phyloP scores from a whole-genome alignment of 2,888 invertebrate genomes.

The Allophyes oxyacanthae region DNA sequence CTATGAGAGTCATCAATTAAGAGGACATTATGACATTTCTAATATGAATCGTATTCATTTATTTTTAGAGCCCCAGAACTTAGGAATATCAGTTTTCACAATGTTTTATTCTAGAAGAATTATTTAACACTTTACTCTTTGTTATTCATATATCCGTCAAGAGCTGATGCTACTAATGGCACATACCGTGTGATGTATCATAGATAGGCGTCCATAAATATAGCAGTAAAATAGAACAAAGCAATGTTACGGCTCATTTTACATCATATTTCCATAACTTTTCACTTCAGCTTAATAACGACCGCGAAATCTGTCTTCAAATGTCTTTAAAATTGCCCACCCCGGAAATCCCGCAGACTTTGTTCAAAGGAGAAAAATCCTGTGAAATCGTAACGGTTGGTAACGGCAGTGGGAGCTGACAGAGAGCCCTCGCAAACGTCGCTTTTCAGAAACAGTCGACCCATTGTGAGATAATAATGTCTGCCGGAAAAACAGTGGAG shows the following conservation, averaged over 20 bases:
- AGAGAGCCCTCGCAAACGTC: slow-evolving; percentile 37
- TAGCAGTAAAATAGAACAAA: slow-evolving; percentile 1
- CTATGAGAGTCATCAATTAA: too few relatives aligned
- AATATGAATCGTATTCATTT: too few relatives aligned
- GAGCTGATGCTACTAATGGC: too few relatives aligned
- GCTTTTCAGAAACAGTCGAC: slow-evolving; percentile 50
- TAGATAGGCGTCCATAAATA: too few relatives aligned
- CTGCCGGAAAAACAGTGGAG: slow-evolving; percentile 28
- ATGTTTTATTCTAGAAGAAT: too few relatives aligned
- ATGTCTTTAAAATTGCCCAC: slow-evolving; percentile 50
- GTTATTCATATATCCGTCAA: too few relatives aligned
- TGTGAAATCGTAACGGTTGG: slow-evolving; percentile 52
- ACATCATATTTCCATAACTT: slow-evolving; percentile 39
- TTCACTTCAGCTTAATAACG: slow-evolving; percentile 38
- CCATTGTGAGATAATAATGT: slow-evolving; percentile 56
- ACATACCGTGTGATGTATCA: too few relatives aligned
- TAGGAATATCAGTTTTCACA: too few relatives aligned
- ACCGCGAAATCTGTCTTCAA: slow-evolving; percentile 42
- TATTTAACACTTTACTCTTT: too few relatives aligned
- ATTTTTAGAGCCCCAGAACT: too few relatives aligned
- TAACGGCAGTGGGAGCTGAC: slow-evolving; percentile 25
- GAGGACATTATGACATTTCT: too few relatives aligned
- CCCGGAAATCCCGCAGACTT: slow-evolving; percentile 26
- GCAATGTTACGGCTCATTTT: slow-evolving; percentile 1
- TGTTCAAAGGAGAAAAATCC: slow-evolving; percentile 48